Percentiles rank a stretch among this genome's conserved stretches.
These are phyloP conservation scores for Antechinus stuartii DNA, from an alignment of 2,113 vertebrate species.

Conservation along the genomic window DNA sequence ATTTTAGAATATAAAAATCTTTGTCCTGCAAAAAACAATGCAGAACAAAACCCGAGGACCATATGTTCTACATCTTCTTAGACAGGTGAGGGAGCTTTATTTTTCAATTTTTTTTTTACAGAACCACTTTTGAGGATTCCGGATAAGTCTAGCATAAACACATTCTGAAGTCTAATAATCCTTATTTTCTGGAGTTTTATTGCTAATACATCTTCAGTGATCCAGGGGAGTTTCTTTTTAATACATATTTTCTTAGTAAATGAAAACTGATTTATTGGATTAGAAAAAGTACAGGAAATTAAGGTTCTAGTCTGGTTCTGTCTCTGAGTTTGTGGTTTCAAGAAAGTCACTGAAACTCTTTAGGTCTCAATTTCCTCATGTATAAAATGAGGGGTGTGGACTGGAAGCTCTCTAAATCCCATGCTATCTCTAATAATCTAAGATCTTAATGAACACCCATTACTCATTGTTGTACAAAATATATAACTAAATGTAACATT, in stretches of 20 bases:
- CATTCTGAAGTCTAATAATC: neutral
- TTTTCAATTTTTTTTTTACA: neutral
- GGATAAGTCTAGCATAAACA: neutral
- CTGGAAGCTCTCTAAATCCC: neutral
- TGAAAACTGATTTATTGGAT: neutral
- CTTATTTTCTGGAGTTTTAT: neutral
- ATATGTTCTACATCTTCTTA: neutral
- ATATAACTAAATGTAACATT: neutral
- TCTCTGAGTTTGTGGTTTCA: neutral
- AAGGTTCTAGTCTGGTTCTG: neutral
- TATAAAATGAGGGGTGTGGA: neutral
- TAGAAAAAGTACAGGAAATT: neutral
- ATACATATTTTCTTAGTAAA: neutral
- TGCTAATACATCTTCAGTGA: neutral
- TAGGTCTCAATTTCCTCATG: neutral
- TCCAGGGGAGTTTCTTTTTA: neutral
- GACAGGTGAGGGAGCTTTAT: too few relatives aligned
- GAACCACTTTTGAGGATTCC: neutral
- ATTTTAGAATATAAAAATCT: slow-evolving; percentile 14
- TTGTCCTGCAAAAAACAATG: neutral
- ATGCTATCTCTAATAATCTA: neutral
- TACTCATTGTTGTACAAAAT: neutral
- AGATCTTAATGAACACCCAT: neutral
- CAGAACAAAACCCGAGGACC: neutral
- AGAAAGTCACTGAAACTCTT: neutral